Base-by-base conservation (phyloP, 2,113 vertebrate species). In the Lasiurus borealis region DNA sequence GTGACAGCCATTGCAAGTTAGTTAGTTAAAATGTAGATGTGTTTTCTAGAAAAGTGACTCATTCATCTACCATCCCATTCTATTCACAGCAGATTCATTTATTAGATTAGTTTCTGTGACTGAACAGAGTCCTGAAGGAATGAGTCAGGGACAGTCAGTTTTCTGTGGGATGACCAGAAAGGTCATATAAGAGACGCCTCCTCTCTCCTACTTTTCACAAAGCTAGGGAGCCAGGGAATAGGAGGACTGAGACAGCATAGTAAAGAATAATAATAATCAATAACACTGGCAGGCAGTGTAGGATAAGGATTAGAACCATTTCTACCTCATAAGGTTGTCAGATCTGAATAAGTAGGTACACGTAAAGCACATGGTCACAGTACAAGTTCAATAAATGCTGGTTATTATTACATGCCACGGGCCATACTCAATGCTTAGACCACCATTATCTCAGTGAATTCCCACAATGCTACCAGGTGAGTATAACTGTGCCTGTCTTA, bases 11-110 rank as follows among this genome's bases (percentile, higher is more conserved):
- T 23, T 83, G 50, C 62, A 76, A 57, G 21, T 69, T 91, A 69
- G 16, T 68, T 91, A 48, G 69, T 85, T 90, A 88, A 97, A 91
- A 91, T 8, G 27, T 1, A 95, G 57, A 85, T 31, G 36, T 40
- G 21, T 78, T 73, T 95, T 71, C 68, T 57, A 54, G 44, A 78
- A 64, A 69, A 68, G 27, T 64, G 80, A 72, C 71, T 95, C 50
- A 52, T 52, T 82, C 27, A 71, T 48, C 77, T 82, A 19, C 8
- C 44, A 46, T 3, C 5, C 31, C 27, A 8, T 31, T 19, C 25
- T 1, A 5, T 75, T 85, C 23, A 83, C 15, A 75, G 54, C 23
- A 83, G 54, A 80, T 66, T 93, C 76, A 77, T 34, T 71, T 78
- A 76, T 84, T 29, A 91, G 46, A 76, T 66, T 59, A 0, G 0